Conservation (phyloP, 1,140 invertebrate genomes). For the Diploscapter pachys region DNA sequence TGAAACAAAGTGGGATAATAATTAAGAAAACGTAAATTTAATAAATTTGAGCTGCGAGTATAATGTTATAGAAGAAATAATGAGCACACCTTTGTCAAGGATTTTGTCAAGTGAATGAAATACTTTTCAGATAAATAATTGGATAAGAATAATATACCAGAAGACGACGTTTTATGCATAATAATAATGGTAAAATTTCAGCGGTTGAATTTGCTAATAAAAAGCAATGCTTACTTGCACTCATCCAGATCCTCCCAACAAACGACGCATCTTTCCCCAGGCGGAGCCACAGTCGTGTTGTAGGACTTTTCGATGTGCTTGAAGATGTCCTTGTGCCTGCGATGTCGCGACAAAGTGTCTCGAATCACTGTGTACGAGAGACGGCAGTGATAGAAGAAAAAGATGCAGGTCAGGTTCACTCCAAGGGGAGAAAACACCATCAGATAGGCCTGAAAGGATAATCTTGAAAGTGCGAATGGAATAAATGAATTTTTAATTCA, state of each 20-base stretch:
- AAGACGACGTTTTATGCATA: too few relatives aligned
- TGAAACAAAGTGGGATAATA: too few relatives aligned
- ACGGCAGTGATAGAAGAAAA: constrained; percentile 34
- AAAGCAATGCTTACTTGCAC: neutral
- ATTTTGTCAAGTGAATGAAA: too few relatives aligned
- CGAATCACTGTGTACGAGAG: constrained; percentile 18
- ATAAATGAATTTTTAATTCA: constrained; percentile 4
- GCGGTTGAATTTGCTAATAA: too few relatives aligned
- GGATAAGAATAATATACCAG: too few relatives aligned
- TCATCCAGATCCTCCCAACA: constrained; percentile 28
- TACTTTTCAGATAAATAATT: too few relatives aligned
- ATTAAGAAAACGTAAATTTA: too few relatives aligned
- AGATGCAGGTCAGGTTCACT: constrained; percentile 32
- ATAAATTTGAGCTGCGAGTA: too few relatives aligned
- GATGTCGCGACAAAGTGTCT: constrained; percentile 9
- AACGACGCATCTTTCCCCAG: constrained; percentile 14
- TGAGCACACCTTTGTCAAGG: too few relatives aligned
- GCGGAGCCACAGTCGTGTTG: constrained; percentile 4
- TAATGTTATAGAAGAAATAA: too few relatives aligned
- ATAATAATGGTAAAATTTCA: too few relatives aligned
- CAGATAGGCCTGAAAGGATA: constrained; percentile 14
- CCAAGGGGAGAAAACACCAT: constrained; percentile 22
- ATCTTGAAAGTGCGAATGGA: neutral
- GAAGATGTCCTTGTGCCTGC: constrained; percentile 26
- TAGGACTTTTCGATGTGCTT: constrained; percentile 18